Evolutionary conservation across 2,113 vertebrate genomes (phyloP).

Genomic region (Pedionomus torquatus): DNA sequence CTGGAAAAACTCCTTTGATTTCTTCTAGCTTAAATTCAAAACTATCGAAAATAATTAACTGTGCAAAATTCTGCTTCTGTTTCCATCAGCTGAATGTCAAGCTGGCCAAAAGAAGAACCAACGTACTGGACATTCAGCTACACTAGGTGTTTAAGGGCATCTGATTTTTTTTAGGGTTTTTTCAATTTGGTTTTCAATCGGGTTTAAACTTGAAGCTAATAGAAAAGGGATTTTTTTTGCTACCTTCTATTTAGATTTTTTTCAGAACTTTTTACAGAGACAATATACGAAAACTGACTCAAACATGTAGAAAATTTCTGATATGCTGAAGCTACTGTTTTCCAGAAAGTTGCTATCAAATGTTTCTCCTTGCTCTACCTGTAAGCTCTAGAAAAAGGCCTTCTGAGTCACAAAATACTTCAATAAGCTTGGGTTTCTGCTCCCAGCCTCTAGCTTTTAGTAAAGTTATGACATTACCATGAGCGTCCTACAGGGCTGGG

Average conservation of each 20-base stretch:
- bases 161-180: neutral
- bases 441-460: neutral
- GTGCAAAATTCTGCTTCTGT: neutral
- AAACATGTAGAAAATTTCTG: neutral
- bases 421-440: neutral
- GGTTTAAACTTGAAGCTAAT: neutral
- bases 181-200: neutral
- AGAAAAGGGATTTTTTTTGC: neutral
- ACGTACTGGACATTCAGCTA: neutral
- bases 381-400: neutral
- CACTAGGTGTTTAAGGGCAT: neutral
- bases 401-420: neutral
- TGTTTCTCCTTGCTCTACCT: neutral
- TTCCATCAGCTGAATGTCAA: neutral
- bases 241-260: neutral
- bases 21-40: neutral
- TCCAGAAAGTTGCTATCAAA: neutral
- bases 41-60: neutral
- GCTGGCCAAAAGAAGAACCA: neutral
- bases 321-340: neutral
- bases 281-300: neutral
- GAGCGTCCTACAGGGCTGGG: neutral
- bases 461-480: neutral
- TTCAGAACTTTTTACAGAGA: neutral
- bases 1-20: neutral